A percentile compares a stretch with the other conserved stretches of the same genome.
These are phyloP conservation scores for Bathynomus jamesi DNA, from an alignment of 1,140 invertebrate genomes.

Conservation along the genomic window DNA sequence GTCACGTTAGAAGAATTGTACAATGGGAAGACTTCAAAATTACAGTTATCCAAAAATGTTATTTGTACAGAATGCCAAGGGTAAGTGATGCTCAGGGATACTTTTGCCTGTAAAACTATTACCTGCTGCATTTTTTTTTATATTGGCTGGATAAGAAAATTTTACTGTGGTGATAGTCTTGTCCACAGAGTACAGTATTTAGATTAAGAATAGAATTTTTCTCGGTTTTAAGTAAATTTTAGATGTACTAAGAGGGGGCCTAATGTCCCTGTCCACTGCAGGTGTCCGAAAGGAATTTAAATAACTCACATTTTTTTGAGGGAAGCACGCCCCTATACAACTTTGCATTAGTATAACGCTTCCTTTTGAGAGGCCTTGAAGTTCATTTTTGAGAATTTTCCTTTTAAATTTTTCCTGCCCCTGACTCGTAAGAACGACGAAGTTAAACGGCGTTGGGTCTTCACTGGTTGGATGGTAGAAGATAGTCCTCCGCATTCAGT, in stretches of 20 bases:
- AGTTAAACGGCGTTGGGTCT: too few relatives aligned
- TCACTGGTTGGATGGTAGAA: too few relatives aligned
- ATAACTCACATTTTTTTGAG: too few relatives aligned
- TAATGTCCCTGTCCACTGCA: not conserved
- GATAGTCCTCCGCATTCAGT: too few relatives aligned
- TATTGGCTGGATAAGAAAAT: not conserved
- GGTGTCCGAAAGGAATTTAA: too few relatives aligned
- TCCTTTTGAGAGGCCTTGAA: too few relatives aligned
- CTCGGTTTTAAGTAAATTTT: not conserved
- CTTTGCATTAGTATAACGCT: too few relatives aligned
- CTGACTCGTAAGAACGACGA: too few relatives aligned
- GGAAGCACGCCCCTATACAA: too few relatives aligned
- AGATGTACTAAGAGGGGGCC: not conserved
- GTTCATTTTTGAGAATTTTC: too few relatives aligned
- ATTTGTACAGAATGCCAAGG: slow-evolving; percentile 46
- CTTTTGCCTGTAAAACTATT: not conserved
- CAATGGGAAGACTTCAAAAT: slow-evolving; percentile 48
- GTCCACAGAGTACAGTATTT: not conserved
- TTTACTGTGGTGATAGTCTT: not conserved
- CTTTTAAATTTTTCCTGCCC: too few relatives aligned
- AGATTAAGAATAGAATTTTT: not conserved
- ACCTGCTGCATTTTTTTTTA: not conserved
- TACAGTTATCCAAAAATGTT: slow-evolving; percentile 44
- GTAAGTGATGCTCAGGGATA: slow-evolving; percentile 2
- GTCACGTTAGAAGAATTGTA: slow-evolving; percentile 45